Percentiles rank a stretch among this genome's conserved stretches.
These are phyloP conservation scores for Nerophis lumbriciformis DNA, from an alignment of 2,113 vertebrate genomes.

Conservation along the genomic window DNA sequence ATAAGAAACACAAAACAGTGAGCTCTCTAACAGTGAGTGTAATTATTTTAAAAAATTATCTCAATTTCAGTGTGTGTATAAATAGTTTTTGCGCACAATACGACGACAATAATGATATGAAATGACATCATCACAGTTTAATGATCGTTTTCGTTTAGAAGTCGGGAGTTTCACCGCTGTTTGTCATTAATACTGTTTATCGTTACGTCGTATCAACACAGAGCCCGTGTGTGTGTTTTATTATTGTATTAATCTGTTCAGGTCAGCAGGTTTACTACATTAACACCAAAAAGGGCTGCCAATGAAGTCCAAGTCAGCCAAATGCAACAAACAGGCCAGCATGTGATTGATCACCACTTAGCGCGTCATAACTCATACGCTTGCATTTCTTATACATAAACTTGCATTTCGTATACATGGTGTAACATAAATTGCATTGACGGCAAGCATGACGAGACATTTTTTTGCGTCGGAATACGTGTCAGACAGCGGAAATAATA, in stretches of 20 bases:
- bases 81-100: no score
- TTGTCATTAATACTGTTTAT: no score
- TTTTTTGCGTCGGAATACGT: no score
- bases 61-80: no score
- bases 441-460: background rate
- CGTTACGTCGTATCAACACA: background rate
- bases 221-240: background rate
- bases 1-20: no score
- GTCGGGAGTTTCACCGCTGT: no score
- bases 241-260: background rate
- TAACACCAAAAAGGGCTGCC: slow-evolving; percentile 1
- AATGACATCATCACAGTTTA: no score
- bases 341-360: slow-evolving; percentile 1
- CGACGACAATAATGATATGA: no score
- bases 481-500: no score
- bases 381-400: slow-evolving; percentile 1
- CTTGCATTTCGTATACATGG: background rate
- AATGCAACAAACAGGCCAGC: slow-evolving; percentile 15
- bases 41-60: no score
- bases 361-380: background rate
- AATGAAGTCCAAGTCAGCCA: slow-evolving; percentile 6
- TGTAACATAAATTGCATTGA: background rate
- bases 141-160: no score
- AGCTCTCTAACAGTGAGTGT: no score
- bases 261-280: slow-evolving; percentile 20